A percentile compares a stretch with the other conserved stretches of the same genome.
phyloP scores from a whole-genome alignment of 2,113 vertebrate species.

The Percopsis transmontana region DNA sequence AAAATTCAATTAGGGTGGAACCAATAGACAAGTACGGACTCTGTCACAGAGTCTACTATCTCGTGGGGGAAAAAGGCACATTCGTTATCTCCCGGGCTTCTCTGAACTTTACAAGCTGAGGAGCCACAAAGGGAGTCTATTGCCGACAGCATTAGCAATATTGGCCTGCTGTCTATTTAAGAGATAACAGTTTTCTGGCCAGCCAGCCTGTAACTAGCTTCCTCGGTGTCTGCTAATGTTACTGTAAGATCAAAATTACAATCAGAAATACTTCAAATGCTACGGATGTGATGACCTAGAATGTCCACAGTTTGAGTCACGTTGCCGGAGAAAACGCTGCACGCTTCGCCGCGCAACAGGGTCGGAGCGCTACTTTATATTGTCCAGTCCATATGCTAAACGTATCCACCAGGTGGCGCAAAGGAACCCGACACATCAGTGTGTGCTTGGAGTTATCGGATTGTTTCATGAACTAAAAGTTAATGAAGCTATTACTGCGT shows the following conservation, averaged over 20 bases:
- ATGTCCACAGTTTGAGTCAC: too few relatives aligned
- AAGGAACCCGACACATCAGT: too few relatives aligned
- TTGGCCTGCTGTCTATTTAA: conserved; percentile 56
- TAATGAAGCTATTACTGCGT: too few relatives aligned
- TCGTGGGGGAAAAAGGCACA: conserved; percentile 42
- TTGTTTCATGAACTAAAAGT: too few relatives aligned
- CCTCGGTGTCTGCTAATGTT: conserved; percentile 19
- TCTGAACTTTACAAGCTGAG: conserved; percentile 50
- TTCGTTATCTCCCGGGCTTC: conserved; percentile 45
- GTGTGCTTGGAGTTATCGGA: too few relatives aligned
- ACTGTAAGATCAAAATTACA: conserved; percentile 4
- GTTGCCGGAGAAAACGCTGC: too few relatives aligned
- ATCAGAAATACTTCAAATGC: conserved; percentile 3
- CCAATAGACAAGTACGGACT: conserved; percentile 51
- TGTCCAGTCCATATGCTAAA: too few relatives aligned
- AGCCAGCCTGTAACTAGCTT: conserved; percentile 15
- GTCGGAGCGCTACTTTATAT: too few relatives aligned
- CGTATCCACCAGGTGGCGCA: too few relatives aligned
- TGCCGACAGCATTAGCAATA: conserved; percentile 34
- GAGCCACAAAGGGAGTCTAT: conserved; percentile 28
- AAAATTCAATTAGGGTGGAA: conserved; percentile 52
- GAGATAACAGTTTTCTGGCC: conserved; percentile 59
- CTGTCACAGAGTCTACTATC: conserved; percentile 43
- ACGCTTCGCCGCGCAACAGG: too few relatives aligned
- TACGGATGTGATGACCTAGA: too few relatives aligned